Evolutionary conservation across 2,113 vertebrate species (phyloP).

Genomic region (Paramisgurnus dabryanus): DNA sequence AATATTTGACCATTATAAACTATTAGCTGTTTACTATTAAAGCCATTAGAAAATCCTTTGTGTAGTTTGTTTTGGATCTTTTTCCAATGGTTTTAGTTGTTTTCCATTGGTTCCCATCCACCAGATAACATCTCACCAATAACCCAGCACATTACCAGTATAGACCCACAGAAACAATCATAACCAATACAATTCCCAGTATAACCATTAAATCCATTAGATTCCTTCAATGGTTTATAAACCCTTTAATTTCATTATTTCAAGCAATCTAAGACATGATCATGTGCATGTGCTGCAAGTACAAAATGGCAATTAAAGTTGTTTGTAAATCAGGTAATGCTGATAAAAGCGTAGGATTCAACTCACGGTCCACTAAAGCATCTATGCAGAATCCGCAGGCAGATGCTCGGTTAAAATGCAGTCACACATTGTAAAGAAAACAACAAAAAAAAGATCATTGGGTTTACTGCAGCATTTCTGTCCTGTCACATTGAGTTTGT

Average conservation of each 20-base stretch:
- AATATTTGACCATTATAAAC: too few relatives aligned
- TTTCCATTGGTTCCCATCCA: too few relatives aligned
- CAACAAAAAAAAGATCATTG: slow-evolving; percentile 14
- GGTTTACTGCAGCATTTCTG: neutral
- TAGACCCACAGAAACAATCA: slow-evolving; percentile 50
- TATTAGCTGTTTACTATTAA: too few relatives aligned
- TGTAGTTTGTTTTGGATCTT: too few relatives aligned
- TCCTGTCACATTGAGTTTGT: neutral
- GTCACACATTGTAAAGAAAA: slow-evolving; percentile 1
- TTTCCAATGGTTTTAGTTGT: too few relatives aligned
- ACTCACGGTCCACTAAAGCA: slow-evolving; percentile 21
- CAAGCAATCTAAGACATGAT: slow-evolving; percentile 54
- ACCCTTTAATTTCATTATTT: slow-evolving; percentile 65
- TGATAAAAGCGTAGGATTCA: slow-evolving; percentile 45
- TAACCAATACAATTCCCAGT: too few relatives aligned
- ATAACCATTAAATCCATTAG: too few relatives aligned
- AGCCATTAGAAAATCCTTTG: too few relatives aligned
- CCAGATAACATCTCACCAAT: too few relatives aligned
- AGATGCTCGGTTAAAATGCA: slow-evolving; percentile 16
- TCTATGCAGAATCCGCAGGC: slow-evolving; percentile 47
- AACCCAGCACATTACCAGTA: slow-evolving; percentile 64
- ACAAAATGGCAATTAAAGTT: slow-evolving; percentile 58
- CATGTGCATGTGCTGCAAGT: slow-evolving; percentile 57
- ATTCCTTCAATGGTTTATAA: slow-evolving; percentile 56
- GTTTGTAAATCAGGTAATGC: slow-evolving; percentile 55